A percentile compares a stretch with the other conserved stretches of the same genome.
Conservation (phyloP, 2,797 vertebrate species). For the Syngnathus acus region DNA sequence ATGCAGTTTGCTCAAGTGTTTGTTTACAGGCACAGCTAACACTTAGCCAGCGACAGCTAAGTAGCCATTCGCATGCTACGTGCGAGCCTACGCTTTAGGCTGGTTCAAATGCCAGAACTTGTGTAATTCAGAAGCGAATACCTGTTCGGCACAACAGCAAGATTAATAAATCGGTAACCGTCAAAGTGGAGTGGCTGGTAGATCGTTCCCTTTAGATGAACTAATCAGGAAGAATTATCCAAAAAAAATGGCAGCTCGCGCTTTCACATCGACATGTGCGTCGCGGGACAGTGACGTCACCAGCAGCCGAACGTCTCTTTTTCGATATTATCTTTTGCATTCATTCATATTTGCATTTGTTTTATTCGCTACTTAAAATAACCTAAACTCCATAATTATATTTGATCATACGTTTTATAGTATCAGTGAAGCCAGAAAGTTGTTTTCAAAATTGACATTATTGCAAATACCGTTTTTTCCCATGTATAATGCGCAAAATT, state of each 20-base stretch:
- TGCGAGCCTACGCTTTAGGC: conserved; percentile 7
- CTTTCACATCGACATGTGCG: conserved; percentile 58
- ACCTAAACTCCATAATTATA: background rate
- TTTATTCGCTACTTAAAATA: no score
- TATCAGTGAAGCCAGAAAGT: background rate
- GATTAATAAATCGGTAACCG: background rate
- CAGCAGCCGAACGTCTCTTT: background rate
- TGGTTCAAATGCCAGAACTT: background rate
- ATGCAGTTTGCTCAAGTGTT: conserved; percentile 30
- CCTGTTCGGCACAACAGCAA: background rate
- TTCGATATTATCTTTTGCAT: background rate
- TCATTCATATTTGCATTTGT: no score
- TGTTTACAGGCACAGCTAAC: conserved; percentile 62
- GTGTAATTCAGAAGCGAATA: background rate
- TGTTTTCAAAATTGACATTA: background rate
- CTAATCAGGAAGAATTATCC: conserved; percentile 27
- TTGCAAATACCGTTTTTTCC: no score
- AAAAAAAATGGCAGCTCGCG: conserved; percentile 64
- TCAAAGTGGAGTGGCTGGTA: conserved; percentile 14
- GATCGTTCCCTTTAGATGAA: conserved; percentile 16
- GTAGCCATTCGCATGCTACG: conserved; percentile 27
- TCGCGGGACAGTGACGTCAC: conserved; percentile 53
- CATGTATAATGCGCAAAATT: no score
- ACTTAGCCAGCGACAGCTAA: conserved; percentile 41
- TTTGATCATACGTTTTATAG: background rate